Conservation (phyloP, 2,888 invertebrate species). For the Diabrotica balteata region DNA sequence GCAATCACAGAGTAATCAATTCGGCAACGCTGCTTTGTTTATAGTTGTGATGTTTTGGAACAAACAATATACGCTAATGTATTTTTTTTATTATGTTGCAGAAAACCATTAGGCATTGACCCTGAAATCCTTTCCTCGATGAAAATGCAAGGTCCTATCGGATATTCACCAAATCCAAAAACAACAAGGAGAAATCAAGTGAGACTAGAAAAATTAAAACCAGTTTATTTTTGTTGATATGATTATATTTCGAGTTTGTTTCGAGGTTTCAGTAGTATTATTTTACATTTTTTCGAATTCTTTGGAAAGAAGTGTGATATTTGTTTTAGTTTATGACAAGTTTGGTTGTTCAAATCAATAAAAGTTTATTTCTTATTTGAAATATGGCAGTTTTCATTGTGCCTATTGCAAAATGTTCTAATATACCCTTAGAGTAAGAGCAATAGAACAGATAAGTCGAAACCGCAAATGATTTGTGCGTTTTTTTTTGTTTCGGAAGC, state of each 20-base stretch:
- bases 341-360: conserved; percentile 5
- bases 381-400: conserved; percentile 4
- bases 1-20: too few relatives aligned
- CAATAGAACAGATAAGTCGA: too few relatives aligned
- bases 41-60: too few relatives aligned
- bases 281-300: background rate
- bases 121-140: conserved; percentile 83
- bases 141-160: conserved; percentile 96
- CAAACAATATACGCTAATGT: background rate
- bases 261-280: background rate
- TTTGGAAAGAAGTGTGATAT: conserved; percentile 7
- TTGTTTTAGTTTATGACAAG: conserved; percentile 3
- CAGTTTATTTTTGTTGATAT: conserved; percentile 52
- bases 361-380: conserved; percentile 8
- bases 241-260: background rate
- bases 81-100: conserved; percentile 54
- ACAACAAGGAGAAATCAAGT: conserved; percentile 84
- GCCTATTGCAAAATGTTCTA: background rate
- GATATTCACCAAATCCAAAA: conserved; percentile 92
- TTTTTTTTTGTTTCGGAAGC: too few relatives aligned
- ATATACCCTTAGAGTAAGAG: too few relatives aligned
- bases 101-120: conserved; percentile 84
- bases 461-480: too few relatives aligned
- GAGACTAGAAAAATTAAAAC: conserved; percentile 60
- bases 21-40: too few relatives aligned